Base-by-base conservation (phyloP, 2,797 vertebrate genomes). In the Aplochiton taeniatus region DNA sequence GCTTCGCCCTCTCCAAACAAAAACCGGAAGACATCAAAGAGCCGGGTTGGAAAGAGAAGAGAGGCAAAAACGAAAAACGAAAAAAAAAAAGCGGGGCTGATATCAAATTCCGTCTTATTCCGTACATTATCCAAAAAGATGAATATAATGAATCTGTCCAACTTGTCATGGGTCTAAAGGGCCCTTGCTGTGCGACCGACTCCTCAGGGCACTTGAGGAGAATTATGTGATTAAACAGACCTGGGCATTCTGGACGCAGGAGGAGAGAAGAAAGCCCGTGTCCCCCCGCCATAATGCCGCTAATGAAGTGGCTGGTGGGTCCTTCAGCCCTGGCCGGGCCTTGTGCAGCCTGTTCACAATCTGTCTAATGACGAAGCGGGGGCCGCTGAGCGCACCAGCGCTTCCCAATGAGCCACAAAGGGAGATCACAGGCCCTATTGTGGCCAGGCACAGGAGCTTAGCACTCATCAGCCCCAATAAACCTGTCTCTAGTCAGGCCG, bases 271-370 rank as follows among this genome's bases (percentile, higher is more conserved):
- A 96, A 96, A 95, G 94, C 92, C 90, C 91, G 92, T 71, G 93
- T 92, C 92, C 93, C 86, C 85, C 31, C 19, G 82, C 85, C 93
- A 94, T 96, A 95, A 96, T 95, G 93, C 89, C 81, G 92, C 92
- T 96, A 98, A 98, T 98, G 95, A 98, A 98, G 95, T 95, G 95
- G 93, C 94, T 89, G 94, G 92, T 93, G 93, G 94, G 94, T 96
- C 92, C 94, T 93, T 93, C 93, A 94, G 95, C 93, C 94, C 95
- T 94, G 95, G 95, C 94, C 91, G 89, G 93, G 94, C 90, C 94
- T 93, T 94, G 94, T 93, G 93, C 95, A 94, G 94, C 95, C 96
- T 97, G 96, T 96, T 96, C 96, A 95, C 94, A 95, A 87, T 94
- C 89, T 93, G 92, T 95, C 95, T 96, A 96, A 97, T 96, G 95